Base-by-base conservation (phyloP, 2,113 vertebrate genomes). In the Hydrochoerus hydrochaeris region DNA sequence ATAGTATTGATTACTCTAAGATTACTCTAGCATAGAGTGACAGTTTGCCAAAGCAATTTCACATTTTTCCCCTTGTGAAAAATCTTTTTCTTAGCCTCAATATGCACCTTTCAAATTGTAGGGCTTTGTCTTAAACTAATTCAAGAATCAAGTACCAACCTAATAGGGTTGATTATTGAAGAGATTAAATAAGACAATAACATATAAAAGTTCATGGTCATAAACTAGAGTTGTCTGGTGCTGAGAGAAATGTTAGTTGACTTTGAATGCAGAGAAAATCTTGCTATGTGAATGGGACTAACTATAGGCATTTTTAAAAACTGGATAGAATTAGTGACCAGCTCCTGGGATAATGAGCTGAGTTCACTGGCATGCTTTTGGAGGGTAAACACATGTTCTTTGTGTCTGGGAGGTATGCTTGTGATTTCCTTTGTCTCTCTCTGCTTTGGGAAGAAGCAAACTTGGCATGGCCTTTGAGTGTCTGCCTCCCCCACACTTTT, bases 401-500 rank as follows among this genome's bases (percentile, higher is more conserved):
- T 85, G 77, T 97, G 30, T 97, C 86, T 78, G 88, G 81, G 90
- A 97, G 96, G 95, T 93, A 80, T 32, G 95, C 88, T 80, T 95
- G 91, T 88, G 69, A 52, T 97, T 89, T 88, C 75, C 90, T 94
- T 97, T 95, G 88, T 52, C 38, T 97, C 71, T 96, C 26, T 44
- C 88, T 88, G 83, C 83, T 97, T 52, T 96, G 97, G 92, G 91
- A 97, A 96, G 85, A 96, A 96, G 28, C 44, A 97, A 41, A 49
- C 71, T 95, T 98, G 87, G 62, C 97, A 41, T 85, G 44, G 90
- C 69, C 91, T 97, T 44, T 62, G 85, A 96, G 91, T 75, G 78
- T 85, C 84, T 95, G 96, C 97, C 97, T 97, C 97, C 95, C 88
- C 97, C 95, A 94, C 92, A 88, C 58, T 41, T 91, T 84, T 94